phyloP scores from a whole-genome alignment of 2,797 vertebrate genomes.

The Typhlichthys eigenmanni region DNA sequence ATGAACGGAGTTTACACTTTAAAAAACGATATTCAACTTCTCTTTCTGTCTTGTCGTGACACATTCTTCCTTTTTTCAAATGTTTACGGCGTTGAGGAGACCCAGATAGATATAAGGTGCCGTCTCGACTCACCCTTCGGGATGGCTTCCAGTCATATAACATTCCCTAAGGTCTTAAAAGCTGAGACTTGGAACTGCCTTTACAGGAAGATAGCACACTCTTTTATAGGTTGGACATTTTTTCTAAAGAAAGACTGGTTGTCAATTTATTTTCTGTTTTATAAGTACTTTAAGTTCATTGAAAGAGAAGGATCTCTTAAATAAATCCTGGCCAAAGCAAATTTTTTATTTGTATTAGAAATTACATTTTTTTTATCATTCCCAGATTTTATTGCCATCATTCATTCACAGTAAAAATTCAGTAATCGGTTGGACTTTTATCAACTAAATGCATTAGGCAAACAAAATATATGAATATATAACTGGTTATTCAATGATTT shows the following conservation, averaged over 20 bases:
- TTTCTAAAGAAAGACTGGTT: conserved; percentile 56
- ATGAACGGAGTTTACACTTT: conserved; percentile 12
- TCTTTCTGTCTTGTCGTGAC: conserved; percentile 30
- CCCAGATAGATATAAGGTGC: conserved; percentile 61
- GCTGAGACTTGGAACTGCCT: conserved; percentile 67
- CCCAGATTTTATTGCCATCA: conserved; percentile 33
- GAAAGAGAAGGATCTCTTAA: conserved; percentile 51
- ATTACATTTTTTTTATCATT: conserved; percentile 34
- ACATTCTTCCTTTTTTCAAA: conserved; percentile 41
- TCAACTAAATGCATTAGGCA: conserved; percentile 35
- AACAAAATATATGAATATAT: conserved; percentile 33
- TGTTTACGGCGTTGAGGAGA: conserved; percentile 64
- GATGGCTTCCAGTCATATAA: conserved; percentile 46
- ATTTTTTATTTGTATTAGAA: conserved; percentile 27
- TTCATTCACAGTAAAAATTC: background rate
- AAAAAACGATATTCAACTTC: conserved; percentile 1
- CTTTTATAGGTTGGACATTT: conserved; percentile 60
- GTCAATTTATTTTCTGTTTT: conserved; percentile 51
- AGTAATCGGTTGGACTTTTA: conserved; percentile 41
- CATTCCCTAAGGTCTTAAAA: conserved; percentile 61
- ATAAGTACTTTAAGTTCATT: conserved; percentile 55
- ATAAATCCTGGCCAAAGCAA: conserved; percentile 80
- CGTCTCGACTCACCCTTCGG: conserved; percentile 54
- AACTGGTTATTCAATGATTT: conserved; percentile 41
- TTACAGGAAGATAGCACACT: conserved; percentile 73